phyloP scores from a whole-genome alignment of 2,888 invertebrate species.

The Stegophylla sp. region DNA sequence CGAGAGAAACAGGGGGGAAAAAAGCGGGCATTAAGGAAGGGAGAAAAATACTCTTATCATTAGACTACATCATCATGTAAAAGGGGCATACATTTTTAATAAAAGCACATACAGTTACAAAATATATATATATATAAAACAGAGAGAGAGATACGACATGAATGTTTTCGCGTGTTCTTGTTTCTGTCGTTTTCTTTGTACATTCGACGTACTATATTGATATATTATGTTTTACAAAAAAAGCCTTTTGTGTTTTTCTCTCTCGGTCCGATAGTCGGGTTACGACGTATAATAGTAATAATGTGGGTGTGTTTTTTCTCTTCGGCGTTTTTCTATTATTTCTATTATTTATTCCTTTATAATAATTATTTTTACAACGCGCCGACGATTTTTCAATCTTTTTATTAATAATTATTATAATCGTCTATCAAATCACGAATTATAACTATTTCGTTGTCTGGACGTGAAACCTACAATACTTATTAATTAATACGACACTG shows the following conservation, averaged over 20 bases:
- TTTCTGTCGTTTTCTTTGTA: not conserved
- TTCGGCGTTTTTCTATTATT: too few relatives aligned
- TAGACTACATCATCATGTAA: not conserved
- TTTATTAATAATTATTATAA: too few relatives aligned
- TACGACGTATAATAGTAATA: too few relatives aligned
- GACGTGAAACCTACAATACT: too few relatives aligned
- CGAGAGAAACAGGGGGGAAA: not conserved
- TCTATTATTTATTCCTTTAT: too few relatives aligned
- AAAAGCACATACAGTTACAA: not conserved
- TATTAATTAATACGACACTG: too few relatives aligned
- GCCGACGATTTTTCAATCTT: too few relatives aligned
- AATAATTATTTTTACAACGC: too few relatives aligned
- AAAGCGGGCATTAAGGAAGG: not conserved
- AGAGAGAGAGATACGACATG: not conserved
- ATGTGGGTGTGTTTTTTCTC: too few relatives aligned
- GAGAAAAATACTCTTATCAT: not conserved
- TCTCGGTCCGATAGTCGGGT: not conserved
- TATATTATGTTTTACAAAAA: not conserved
- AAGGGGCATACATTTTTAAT: constrained; percentile 1
- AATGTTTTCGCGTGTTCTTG: constrained; percentile 12
- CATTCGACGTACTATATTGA: not conserved
- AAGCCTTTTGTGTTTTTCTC: not conserved
- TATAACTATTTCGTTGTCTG: too few relatives aligned
- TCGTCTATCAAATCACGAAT: too few relatives aligned
- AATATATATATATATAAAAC: too few relatives aligned